Base-by-base conservation (phyloP, 2,888 invertebrate genomes). In the Netelia melanura region DNA sequence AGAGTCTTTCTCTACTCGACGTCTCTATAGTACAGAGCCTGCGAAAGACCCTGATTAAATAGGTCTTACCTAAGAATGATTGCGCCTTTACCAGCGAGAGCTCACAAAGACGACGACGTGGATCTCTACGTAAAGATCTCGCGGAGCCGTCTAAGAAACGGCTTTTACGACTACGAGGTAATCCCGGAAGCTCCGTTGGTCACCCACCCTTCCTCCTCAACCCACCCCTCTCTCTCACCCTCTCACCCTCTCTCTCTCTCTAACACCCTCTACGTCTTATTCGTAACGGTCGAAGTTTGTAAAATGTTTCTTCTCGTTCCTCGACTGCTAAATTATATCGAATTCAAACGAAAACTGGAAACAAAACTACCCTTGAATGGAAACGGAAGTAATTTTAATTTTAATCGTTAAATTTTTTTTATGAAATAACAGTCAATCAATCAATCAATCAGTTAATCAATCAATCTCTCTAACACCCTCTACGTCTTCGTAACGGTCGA, bases 21-120 rank as follows among this genome's bases (percentile, higher is more conserved):
- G 10, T 71, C 84, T 58, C 1, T 43, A 48, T 64, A 79, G 54
- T 70, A 48, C 61, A 75, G 74, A 68, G 74, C 38, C 38, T 6
- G 38, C 74, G 79, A 79, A 79, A 74, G 74, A 79, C 68, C 78
- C 79, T 79, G 83, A 83, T 83, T 83, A 83, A 79, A 79, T 83
- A 83, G 83, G 83, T 83, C 83, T 83, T 78, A 83, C 79, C 74
- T 70, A 83, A 83, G 78, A 83, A 83, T 79, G 74, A 83, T 83
- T 75, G 79, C 70, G 74, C 83, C 72, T 79, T 70, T 77, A 65
- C 75, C 74, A 54, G 75, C 61, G 43, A 54, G 44, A 68, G 68
- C 75, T 75, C 44, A 62, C 52, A 67, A 54, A 56, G 74, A 70
- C 25, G 72, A 78, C 62, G 52, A 70, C 25, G 70, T 23, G 52